Base-by-base conservation (phyloP, 1,140 invertebrate genomes). In the Harpegnathos saltator region DNA sequence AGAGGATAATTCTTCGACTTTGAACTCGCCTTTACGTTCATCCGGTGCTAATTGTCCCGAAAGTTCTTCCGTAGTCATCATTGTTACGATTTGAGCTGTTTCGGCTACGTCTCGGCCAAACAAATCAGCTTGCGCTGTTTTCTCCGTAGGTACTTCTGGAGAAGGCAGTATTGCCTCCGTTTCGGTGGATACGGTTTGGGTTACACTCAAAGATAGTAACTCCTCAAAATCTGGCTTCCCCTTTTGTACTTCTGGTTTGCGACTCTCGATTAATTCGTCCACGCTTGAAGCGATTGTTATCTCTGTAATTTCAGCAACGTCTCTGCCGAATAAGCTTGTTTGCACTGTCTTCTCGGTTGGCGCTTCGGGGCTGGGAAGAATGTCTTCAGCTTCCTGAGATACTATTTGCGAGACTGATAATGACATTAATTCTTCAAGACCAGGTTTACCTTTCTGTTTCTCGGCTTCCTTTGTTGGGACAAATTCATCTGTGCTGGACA, bases 51-150 rank as follows among this genome's bases (percentile, higher is more conserved):
- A 14, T 0, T 83, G 83, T 7, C 48, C 54, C 14, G 56, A 5
- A 0, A 91, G 48, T 0, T 80, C 69, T 15, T 86, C 81, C 0
- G 68, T 74, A 0, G 68, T 59, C 11, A 91, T 56, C 1, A 90
- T 71, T 63, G 91, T 62, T 54, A 93, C 38, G 59, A 92, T 75
- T 91, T 94, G 89, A 71, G 77, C 85, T 0, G 80, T 90, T 83
- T 93, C 88, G 12, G 91, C 92, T 58, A 91, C 78, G 71, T 91
- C 86, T 86, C 85, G 90, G 82, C 92, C 84, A 17, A 65, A 68
- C 82, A 94, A 66, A 82, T 82, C 82, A 33, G 89, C 65, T 38
- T 89, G 88, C 61, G 92, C 94, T 62, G 56, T 90, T 63, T 91
- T 90, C 22, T 78, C 59, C 15, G 66, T 85, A 50, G 90, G 92